Conservation (phyloP, 2,888 invertebrate genomes). For the Neoascia interrupta region DNA sequence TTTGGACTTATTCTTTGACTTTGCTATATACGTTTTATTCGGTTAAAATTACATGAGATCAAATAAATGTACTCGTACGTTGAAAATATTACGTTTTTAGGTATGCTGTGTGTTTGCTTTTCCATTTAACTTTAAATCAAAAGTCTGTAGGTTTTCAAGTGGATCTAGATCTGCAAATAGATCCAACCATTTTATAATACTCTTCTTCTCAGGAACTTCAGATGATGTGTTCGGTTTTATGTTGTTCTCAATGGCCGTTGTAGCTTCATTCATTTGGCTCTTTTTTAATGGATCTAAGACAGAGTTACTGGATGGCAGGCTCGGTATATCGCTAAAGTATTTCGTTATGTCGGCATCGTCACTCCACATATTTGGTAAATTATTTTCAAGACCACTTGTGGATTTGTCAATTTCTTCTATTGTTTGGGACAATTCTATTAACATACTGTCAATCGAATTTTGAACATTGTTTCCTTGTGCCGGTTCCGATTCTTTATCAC, state of each 20-base stretch:
- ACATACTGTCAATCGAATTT: slow-evolving; percentile 13
- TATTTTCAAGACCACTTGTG: slow-evolving; percentile 2
- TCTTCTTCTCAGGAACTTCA: slow-evolving; percentile 4
- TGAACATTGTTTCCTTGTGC: neutral
- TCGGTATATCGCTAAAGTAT: neutral
- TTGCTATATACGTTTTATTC: no score
- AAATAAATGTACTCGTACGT: no score
- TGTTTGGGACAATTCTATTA: slow-evolving; percentile 28
- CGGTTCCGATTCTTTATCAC: slow-evolving; percentile 6
- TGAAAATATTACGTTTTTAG: slow-evolving; percentile 70
- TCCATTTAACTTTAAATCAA: slow-evolving; percentile 75
- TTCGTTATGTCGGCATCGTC: slow-evolving; percentile 19
- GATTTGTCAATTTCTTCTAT: slow-evolving; percentile 24
- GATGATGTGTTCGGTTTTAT: neutral
- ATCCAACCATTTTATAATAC: slow-evolving; percentile 73
- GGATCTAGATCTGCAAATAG: slow-evolving; percentile 77
- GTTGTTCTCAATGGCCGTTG: neutral
- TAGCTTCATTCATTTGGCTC: neutral
- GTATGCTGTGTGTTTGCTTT: slow-evolving; percentile 75
- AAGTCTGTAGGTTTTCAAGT: slow-evolving; percentile 76
- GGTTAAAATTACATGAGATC: no score
- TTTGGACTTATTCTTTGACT: no score
- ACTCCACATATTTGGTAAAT: slow-evolving; percentile 18
- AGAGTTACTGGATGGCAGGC: neutral
- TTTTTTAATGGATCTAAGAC: neutral